Conservation (phyloP, 2,797 vertebrate genomes). For the Tenualosa thibaudeaui region DNA sequence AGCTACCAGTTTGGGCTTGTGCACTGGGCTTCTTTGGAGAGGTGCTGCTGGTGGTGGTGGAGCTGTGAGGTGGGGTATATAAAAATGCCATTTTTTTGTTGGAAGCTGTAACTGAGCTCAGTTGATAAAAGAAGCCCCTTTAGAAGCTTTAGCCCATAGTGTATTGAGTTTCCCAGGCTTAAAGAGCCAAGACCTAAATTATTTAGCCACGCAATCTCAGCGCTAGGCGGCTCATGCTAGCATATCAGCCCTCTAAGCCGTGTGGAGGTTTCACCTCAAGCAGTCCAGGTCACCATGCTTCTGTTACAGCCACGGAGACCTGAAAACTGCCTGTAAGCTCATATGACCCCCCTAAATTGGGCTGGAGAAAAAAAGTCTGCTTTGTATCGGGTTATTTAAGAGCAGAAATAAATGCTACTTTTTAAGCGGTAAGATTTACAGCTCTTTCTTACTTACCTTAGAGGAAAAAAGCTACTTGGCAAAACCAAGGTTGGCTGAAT, state of each 20-base stretch:
- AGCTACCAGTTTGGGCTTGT: not conserved
- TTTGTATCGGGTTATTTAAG: slow-evolving; percentile 11
- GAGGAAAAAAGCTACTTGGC: not conserved
- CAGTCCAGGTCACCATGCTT: slow-evolving; percentile 39
- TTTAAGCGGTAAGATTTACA: not conserved
- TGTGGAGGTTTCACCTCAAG: slow-evolving; percentile 33
- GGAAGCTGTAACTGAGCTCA: slow-evolving; percentile 33
- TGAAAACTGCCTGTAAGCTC: slow-evolving; percentile 44
- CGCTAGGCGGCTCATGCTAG: slow-evolving; percentile 21
- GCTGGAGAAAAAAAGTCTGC: not conserved
- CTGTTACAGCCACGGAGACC: slow-evolving; percentile 38
- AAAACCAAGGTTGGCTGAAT: not conserved
- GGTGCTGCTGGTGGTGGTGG: not conserved
- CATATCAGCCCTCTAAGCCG: slow-evolving; percentile 36
- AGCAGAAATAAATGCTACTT: slow-evolving; percentile 11
- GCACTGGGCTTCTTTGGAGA: not conserved
- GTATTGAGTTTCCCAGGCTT: slow-evolving; percentile 47
- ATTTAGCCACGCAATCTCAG: slow-evolving; percentile 43
- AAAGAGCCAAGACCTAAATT: slow-evolving; percentile 48
- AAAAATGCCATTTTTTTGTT: slow-evolving; percentile 22
- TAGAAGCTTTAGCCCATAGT: slow-evolving; percentile 18
- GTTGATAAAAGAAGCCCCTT: slow-evolving; percentile 36
- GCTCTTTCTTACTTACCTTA: not conserved
- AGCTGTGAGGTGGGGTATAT: not conserved
- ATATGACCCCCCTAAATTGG: slow-evolving; percentile 12